Evolutionary conservation across 2,888 invertebrate species (phyloP), one percentile per base, ranked within the genome.

Genomic region (Agrotis ipsilon): DNA sequence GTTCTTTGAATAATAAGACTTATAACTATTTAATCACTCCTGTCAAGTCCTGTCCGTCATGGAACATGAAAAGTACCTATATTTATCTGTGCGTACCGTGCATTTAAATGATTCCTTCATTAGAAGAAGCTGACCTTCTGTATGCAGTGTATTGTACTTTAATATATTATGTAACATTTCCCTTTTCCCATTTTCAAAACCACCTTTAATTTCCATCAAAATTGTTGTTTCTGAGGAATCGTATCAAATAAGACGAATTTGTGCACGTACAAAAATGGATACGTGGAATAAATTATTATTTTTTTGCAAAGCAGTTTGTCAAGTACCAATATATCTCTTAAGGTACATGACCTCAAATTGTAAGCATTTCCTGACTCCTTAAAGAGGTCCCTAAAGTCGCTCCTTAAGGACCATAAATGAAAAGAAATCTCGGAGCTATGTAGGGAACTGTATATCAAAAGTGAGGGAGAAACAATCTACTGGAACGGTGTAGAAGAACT

Each of bases 261-360:
- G 24, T 55, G 16, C 60, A 51, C 39, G 11, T 39, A 39, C 39
- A 39, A 73, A 45, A 59, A n/a, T 52, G 57, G 32, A 39, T 55
- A 66, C 21, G 71, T 45, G 52, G 58, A 58, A 82, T 82, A 80
- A 82, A 80, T 85, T 74, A 83, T 82, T 80, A 80, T 67, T 27
- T 43, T n/a, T 80, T 72, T 58, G 46, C 61, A 64, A 66, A 80
- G 61, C 75, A 77, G 71, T 43, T 68, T 78, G 73, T 67, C 75
- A 74, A 73, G 66, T 51, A 80, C 49, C 75, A 62, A 80, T 84
- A 80, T 84, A 68, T 84, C 68, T 75, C 70, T 61, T 63, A 71
- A 67, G 59, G 71, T 61, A 51, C 63, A 62, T 66, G 68, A 69
- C 72, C 67, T 46, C 65, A 55, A 72, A 77, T 69, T 70, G 67